Conservation (phyloP, 1,140 invertebrate species). For the Muscidifurax raptorellus region DNA sequence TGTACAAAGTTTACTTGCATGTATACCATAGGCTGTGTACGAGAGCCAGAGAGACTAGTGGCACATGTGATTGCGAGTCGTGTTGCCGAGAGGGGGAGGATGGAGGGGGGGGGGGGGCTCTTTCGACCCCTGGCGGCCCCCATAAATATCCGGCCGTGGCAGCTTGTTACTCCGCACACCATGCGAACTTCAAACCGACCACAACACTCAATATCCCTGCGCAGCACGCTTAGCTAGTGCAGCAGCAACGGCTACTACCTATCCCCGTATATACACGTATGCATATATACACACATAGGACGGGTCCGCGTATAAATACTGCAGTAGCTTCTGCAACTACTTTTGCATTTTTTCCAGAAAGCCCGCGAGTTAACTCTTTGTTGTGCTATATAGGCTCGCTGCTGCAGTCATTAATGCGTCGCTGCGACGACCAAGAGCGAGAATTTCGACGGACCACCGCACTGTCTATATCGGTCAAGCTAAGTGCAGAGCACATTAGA, state of each 20-base stretch:
- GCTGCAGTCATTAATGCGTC: conserved; percentile 21
- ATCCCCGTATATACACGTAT: background rate
- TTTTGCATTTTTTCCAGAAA: background rate
- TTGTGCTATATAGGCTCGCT: background rate
- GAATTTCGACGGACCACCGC: conserved; percentile 61
- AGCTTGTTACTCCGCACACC: conserved; percentile 71
- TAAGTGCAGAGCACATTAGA: conserved; percentile 71
- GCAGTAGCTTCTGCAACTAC: too few species aligned
- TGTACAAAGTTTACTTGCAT: background rate
- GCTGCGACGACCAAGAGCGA: conserved; percentile 30
- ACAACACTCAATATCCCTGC: conserved; percentile 66
- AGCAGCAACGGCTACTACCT: background rate
- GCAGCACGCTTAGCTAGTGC: background rate
- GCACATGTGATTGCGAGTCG: conserved; percentile 39
- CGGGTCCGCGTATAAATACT: too few species aligned
- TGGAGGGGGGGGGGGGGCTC: conserved; percentile 51
- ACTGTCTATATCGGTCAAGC: conserved; percentile 70
- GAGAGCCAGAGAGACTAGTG: background rate
- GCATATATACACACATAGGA: background rate
- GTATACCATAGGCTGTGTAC: background rate
- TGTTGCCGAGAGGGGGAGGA: conserved; percentile 53
- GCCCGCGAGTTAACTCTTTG: background rate
- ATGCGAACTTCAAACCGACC: conserved; percentile 69
- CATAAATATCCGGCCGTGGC: conserved; percentile 72
- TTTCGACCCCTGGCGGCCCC: conserved; percentile 67